Evolutionary conservation across 2,888 invertebrate species (phyloP).

Genomic region (Tenthredo livida): DNA sequence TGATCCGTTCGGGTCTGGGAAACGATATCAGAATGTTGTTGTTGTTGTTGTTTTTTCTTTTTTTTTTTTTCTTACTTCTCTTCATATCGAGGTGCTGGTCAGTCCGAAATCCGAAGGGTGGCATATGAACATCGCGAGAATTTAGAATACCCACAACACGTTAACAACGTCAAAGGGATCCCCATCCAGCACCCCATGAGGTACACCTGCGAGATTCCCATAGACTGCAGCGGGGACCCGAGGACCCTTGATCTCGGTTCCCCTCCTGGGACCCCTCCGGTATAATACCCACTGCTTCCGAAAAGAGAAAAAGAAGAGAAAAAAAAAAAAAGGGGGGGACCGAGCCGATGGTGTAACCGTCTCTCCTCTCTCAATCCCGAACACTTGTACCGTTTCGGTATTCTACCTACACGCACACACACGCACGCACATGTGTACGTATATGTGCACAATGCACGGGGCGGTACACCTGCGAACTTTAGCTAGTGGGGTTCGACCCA

Average conservation of each 20-base stretch:
- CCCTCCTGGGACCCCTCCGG: constrained; percentile 52
- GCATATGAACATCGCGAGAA: background rate
- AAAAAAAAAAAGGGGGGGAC: constrained; percentile 57
- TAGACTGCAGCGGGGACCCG: constrained; percentile 62
- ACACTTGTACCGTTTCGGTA: constrained; percentile 58
- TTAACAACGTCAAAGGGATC: constrained; percentile 22
- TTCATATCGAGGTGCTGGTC: background rate
- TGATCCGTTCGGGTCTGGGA: constrained; percentile 26
- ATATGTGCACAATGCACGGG: constrained; percentile 59
- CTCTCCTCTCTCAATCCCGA: constrained; percentile 60
- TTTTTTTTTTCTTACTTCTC: background rate
- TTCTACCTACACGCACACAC: constrained; percentile 60
- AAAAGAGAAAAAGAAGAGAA: constrained; percentile 52
- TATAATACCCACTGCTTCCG: constrained; percentile 52
- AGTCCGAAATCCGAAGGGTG: background rate
- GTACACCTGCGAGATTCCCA: constrained; percentile 78
- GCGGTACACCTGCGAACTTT: constrained; percentile 76
- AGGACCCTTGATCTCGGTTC: constrained; percentile 63
- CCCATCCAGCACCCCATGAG: constrained; percentile 45
- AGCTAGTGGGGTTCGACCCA: constrained; percentile 66
- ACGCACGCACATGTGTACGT: too few relatives aligned
- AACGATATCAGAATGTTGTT: constrained; percentile 13
- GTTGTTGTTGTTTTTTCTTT: too few relatives aligned
- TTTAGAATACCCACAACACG: background rate
- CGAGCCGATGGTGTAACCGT: constrained; percentile 76